These are phyloP conservation scores for Leuctra nigra DNA, from an alignment of 2,888 invertebrate species.

Conservation along the genomic window DNA sequence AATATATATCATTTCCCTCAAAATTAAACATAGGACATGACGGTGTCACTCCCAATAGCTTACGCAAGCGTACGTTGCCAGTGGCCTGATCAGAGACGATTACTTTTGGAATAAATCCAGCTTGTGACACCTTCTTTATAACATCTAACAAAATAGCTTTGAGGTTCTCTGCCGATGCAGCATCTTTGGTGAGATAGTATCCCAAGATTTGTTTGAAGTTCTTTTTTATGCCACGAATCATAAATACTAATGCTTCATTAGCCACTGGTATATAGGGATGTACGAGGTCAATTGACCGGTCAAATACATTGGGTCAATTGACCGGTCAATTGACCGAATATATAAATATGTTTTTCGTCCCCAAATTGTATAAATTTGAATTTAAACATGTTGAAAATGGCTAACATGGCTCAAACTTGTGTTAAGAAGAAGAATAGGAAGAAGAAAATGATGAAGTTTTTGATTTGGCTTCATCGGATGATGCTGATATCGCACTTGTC, in stretches of 20 bases:
- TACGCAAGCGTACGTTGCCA: not conserved
- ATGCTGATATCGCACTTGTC: too few species aligned
- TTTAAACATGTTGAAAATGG: too few species aligned
- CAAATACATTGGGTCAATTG: too few species aligned
- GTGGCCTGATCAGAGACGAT: slow-evolving; percentile 16
- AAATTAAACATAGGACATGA: not conserved
- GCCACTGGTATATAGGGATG: not conserved
- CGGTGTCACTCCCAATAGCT: not conserved
- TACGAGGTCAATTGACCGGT: too few species aligned
- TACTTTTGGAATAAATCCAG: slow-evolving; percentile 17
- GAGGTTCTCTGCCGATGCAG: not conserved
- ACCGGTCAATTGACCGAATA: too few species aligned
- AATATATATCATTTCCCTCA: not conserved
- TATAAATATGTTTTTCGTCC: too few species aligned
- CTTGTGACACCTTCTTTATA: not conserved
- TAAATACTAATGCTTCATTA: slow-evolving; percentile 6
- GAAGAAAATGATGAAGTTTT: too few species aligned
- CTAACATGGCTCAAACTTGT: too few species aligned
- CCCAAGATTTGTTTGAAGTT: slow-evolving; percentile 14
- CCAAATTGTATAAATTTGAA: too few species aligned
- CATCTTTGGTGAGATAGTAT: slow-evolving; percentile 12
- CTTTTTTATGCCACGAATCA: slow-evolving; percentile 12
- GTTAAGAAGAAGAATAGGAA: too few species aligned
- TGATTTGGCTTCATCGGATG: too few species aligned
- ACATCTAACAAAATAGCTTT: not conserved